phyloP scores from a whole-genome alignment of 2,113 vertebrate species.

The Dryoscopus gambensis region DNA sequence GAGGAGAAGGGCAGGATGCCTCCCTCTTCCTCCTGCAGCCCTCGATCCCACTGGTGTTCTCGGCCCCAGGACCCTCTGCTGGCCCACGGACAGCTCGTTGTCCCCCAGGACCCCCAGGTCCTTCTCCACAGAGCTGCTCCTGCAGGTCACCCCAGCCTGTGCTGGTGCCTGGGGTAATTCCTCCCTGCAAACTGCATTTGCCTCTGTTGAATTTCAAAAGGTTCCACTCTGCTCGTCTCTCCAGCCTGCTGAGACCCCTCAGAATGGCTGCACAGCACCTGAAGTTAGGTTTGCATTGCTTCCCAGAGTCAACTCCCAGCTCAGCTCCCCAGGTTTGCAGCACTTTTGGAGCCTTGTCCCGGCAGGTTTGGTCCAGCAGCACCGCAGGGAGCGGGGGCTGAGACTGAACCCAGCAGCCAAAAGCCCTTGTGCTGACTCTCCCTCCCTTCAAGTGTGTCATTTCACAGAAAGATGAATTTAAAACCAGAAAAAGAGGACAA shows the following conservation, averaged over 20 bases:
- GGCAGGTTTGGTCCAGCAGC: neutral
- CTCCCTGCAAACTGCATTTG: neutral
- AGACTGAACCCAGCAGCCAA: neutral
- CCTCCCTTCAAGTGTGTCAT: accelerated
- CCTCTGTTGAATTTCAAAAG: neutral
- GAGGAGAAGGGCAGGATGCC: neutral
- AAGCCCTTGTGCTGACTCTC: neutral
- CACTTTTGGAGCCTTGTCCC: neutral
- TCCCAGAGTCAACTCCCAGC: neutral
- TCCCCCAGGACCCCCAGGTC: neutral
- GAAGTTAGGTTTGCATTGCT: neutral
- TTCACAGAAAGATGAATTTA: neutral
- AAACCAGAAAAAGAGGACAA: neutral
- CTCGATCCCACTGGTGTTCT: neutral
- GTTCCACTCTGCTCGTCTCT: neutral
- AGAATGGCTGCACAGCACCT: neutral
- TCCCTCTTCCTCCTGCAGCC: neutral
- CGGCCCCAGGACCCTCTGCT: neutral
- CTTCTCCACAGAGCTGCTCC: neutral
- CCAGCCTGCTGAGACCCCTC: neutral
- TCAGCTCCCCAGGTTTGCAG: neutral
- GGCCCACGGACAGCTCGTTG: neutral
- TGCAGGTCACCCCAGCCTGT: neutral
- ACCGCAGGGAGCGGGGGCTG: neutral
- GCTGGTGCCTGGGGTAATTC: neutral